These are phyloP conservation scores for Gulo gulo DNA, from an alignment of 2,113 vertebrate species.

Conservation along the genomic window DNA sequence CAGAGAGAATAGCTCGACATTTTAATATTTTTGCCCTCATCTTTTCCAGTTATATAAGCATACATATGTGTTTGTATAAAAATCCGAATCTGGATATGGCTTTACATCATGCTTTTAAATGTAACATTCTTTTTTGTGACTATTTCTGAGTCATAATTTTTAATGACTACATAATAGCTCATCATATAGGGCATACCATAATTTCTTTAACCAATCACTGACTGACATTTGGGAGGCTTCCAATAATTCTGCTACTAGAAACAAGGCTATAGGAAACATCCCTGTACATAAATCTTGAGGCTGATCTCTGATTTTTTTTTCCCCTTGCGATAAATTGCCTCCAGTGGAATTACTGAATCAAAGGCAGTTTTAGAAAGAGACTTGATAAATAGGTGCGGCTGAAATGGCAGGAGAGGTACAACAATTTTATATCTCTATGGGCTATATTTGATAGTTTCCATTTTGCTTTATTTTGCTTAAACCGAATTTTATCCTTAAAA, in stretches of 20 bases:
- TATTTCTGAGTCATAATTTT: slow-evolving; percentile 60
- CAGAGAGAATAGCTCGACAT: slow-evolving; percentile 28
- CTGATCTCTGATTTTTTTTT: neutral
- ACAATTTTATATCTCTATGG: neutral
- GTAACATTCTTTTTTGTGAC: slow-evolving; percentile 44
- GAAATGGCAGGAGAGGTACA: neutral
- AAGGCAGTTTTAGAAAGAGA: slow-evolving; percentile 43
- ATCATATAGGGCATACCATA: neutral
- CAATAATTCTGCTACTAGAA: slow-evolving; percentile 18
- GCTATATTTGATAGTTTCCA: neutral
- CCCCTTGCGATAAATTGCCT: slow-evolving; percentile 33
- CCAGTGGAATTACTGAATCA: slow-evolving; percentile 53
- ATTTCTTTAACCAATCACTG: slow-evolving; percentile 40
- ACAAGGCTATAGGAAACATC: slow-evolving; percentile 11
- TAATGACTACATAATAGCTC: slow-evolving; percentile 49
- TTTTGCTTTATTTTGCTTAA: neutral
- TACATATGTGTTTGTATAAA: slow-evolving; percentile 52
- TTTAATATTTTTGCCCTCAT: neutral
- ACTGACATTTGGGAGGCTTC: slow-evolving; percentile 30
- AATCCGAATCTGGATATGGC: slow-evolving; percentile 16
- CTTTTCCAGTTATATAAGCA: slow-evolving; percentile 52
- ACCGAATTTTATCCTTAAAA: slow-evolving; percentile 35
- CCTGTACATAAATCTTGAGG: slow-evolving; percentile 47
- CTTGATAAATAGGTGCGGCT: slow-evolving; percentile 34
- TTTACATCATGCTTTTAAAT: slow-evolving; percentile 44